Percentiles rank a stretch among this genome's conserved stretches.
These are phyloP conservation scores for Drosophila siamana DNA, from an alignment of 2,888 invertebrate species.

Conservation along the genomic window DNA sequence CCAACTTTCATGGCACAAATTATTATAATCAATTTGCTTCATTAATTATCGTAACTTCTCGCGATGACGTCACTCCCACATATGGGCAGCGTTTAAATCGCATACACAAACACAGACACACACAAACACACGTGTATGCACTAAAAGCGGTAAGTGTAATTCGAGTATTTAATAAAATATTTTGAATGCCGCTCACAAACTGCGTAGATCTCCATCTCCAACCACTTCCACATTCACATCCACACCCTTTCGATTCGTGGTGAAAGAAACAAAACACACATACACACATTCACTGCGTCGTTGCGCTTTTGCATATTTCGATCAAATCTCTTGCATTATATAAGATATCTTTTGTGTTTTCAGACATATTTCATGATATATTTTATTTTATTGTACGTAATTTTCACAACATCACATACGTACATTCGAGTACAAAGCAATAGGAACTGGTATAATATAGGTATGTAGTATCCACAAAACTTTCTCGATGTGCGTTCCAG, in stretches of 20 bases:
- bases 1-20: neutral
- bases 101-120: neutral
- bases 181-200: conserved; percentile 5
- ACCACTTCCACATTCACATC: neutral
- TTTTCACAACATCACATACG: conserved; percentile 17
- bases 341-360: neutral
- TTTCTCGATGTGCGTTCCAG: conserved; percentile 58
- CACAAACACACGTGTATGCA: too few relatives aligned
- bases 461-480: conserved; percentile 56
- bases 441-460: conserved; percentile 42
- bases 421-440: conserved; percentile 38
- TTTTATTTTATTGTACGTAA: conserved; percentile 7
- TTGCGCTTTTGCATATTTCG: neutral
- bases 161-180: neutral
- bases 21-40: conserved; percentile 1
- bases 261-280: conserved; percentile 1
- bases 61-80: conserved; percentile 39
- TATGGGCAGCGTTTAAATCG: neutral
- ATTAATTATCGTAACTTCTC: conserved; percentile 6
- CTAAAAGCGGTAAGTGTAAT: neutral
- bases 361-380: neutral
- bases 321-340: neutral
- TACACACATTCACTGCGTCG: neutral
- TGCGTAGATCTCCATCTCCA: neutral
- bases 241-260: neutral